Percentiles rank a stretch among this genome's conserved stretches.
phyloP scores from a whole-genome alignment of 2,888 invertebrate species.

The Bruchidius siliquastri region DNA sequence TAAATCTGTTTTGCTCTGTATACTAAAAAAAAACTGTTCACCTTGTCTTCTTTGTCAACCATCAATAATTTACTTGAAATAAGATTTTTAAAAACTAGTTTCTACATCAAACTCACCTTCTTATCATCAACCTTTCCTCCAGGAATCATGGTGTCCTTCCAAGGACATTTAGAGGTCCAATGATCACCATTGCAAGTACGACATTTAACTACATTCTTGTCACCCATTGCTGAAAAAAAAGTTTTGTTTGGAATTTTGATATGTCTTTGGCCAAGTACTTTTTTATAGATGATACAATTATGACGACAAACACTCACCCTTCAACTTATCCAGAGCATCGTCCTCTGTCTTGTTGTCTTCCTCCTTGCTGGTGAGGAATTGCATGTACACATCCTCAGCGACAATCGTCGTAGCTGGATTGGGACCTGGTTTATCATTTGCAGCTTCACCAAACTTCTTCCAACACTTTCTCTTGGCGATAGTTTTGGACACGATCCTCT shows the following conservation, averaged over 20 bases:
- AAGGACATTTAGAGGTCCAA: conserved; percentile 98
- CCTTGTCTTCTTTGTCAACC: too few species aligned
- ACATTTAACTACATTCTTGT: conserved; percentile 77
- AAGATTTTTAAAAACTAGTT: too few species aligned
- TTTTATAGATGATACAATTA: too few species aligned
- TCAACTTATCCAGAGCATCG: conserved; percentile 79
- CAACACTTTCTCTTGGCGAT: conserved; percentile 92
- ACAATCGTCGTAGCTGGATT: conserved; percentile 97
- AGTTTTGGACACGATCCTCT: conserved; percentile 81
- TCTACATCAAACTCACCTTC: conserved; percentile 33
- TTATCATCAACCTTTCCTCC: conserved; percentile 59
- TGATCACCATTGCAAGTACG: conserved; percentile 93
- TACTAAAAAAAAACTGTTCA: too few species aligned
- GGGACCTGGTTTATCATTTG: conserved; percentile 90
- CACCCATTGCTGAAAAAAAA: conserved; percentile 39
- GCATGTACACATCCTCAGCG: conserved; percentile 94
- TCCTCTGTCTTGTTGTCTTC: conserved; percentile 78
- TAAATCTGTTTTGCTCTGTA: too few species aligned
- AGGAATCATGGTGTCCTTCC: conserved; percentile 83
- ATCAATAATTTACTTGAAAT: too few species aligned
- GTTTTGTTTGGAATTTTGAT: too few species aligned
- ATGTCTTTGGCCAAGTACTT: too few species aligned
- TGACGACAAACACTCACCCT: conserved; percentile 58
- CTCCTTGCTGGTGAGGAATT: conserved; percentile 82
- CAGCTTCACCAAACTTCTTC: conserved; percentile 92